Percentiles rank a stretch among this genome's conserved stretches.
phyloP scores from a whole-genome alignment of 2,888 invertebrate species.

The Heliconius aoede region DNA sequence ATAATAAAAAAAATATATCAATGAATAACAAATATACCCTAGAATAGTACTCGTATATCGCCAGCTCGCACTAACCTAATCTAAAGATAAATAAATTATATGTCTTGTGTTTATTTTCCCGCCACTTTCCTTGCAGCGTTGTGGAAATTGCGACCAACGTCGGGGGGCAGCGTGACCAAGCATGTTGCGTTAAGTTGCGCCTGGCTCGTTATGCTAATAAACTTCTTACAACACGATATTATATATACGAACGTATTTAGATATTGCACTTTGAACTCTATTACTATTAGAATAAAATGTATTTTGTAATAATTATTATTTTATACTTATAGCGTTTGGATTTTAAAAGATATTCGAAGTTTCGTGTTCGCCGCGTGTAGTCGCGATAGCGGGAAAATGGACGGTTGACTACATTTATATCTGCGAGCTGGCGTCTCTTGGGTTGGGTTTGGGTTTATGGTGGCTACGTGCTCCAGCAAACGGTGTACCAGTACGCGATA shows the following conservation, averaged over 20 bases:
- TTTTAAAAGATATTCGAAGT: constrained; percentile 53
- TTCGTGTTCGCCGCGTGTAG: constrained; percentile 76
- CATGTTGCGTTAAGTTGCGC: constrained; percentile 82
- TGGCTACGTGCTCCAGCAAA: constrained; percentile 72
- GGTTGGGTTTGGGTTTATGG: constrained; percentile 65
- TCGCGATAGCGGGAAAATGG: constrained; percentile 80
- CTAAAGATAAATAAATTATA: constrained; percentile 41
- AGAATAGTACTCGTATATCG: no score
- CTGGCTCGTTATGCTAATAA: constrained; percentile 81
- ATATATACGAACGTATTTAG: constrained; percentile 26
- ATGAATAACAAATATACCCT: neutral
- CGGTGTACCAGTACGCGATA: constrained; percentile 72
- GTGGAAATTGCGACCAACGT: constrained; percentile 80
- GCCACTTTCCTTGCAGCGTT: constrained; percentile 71
- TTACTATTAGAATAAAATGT: neutral
- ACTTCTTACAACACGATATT: constrained; percentile 51
- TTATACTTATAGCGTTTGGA: constrained; percentile 50
- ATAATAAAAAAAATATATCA: neutral
- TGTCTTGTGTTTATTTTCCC: constrained; percentile 43
- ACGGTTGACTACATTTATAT: constrained; percentile 83
- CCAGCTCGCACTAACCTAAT: constrained; percentile 31
- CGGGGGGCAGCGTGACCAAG: constrained; percentile 81
- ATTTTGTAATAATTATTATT: constrained; percentile 24
- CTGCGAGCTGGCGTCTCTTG: constrained; percentile 61
- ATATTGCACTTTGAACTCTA: constrained; percentile 50